phyloP scores from a whole-genome alignment of 2,888 invertebrate species.

The Himalopsyche tibetana region DNA sequence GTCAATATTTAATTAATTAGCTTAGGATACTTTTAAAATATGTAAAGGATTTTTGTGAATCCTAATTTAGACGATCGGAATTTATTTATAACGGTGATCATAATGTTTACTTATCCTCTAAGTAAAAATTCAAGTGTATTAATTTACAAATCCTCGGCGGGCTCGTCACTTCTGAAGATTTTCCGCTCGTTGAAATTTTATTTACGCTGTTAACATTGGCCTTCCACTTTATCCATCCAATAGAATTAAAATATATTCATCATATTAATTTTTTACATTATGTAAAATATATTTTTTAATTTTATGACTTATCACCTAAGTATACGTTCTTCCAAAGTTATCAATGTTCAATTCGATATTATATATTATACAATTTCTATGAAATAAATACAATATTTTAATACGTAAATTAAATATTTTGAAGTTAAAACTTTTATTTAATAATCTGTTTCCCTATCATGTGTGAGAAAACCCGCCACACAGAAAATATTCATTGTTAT shows the following conservation, averaged over 20 bases:
- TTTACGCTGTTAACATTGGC: background rate
- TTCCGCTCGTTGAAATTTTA: background rate
- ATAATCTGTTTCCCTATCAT: background rate
- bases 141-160: too few relatives aligned
- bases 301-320: constrained; percentile 20
- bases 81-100: constrained; percentile 7
- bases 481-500: background rate
- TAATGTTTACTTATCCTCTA: background rate
- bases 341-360: constrained; percentile 59
- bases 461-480: background rate
- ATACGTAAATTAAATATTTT: constrained; percentile 55
- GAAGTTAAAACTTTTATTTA: background rate
- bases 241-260: constrained; percentile 3
- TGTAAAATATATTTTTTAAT: constrained; percentile 35
- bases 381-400: constrained; percentile 62
- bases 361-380: constrained; percentile 56
- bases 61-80: background rate
- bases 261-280: constrained; percentile 13
- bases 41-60: background rate
- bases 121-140: too few relatives aligned
- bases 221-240: constrained; percentile 35
- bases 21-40: constrained; percentile 15
- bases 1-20: constrained; percentile 38
- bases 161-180: too few relatives aligned
- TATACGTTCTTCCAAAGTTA: constrained; percentile 58